Conservation (phyloP, 2,888 invertebrate species). For the Dromius quadrimaculatus region DNA sequence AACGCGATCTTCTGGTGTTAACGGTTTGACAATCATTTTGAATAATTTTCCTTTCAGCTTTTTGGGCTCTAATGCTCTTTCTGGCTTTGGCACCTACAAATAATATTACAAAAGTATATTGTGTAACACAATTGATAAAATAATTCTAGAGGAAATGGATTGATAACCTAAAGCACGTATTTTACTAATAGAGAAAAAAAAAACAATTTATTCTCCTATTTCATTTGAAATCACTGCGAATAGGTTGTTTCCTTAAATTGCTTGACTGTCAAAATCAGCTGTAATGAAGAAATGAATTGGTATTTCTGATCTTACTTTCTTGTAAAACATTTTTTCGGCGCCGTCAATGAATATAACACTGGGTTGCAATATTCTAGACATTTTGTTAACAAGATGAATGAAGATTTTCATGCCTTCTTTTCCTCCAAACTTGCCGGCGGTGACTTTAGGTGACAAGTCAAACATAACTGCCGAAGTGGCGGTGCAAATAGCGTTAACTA, state of each 20-base stretch:
- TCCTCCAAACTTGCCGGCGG: slow-evolving; percentile 78
- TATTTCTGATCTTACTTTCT: slow-evolving; percentile 64
- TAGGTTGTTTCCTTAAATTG: too few species aligned
- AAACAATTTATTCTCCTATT: too few species aligned
- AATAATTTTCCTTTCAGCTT: slow-evolving; percentile 76
- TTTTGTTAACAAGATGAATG: slow-evolving; percentile 75
- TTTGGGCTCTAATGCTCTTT: slow-evolving; percentile 76
- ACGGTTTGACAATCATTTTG: slow-evolving; percentile 77
- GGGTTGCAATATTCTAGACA: slow-evolving; percentile 77
- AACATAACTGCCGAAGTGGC: slow-evolving; percentile 82
- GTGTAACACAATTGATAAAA: too few species aligned
- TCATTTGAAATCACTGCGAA: too few species aligned
- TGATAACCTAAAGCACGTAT: too few species aligned
- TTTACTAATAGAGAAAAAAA: too few species aligned
- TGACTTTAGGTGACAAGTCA: slow-evolving; percentile 78
- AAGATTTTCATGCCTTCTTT: slow-evolving; percentile 75
- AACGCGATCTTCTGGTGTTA: slow-evolving; percentile 75
- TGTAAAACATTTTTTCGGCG: slow-evolving; percentile 78
- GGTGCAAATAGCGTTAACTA: slow-evolving; percentile 80
- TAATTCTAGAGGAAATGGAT: too few species aligned
- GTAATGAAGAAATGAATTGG: too few species aligned
- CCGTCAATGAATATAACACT: slow-evolving; percentile 78
- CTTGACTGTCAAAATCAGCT: too few species aligned
- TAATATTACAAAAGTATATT: too few species aligned
- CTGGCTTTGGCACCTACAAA: slow-evolving; percentile 69